Conservation (phyloP, 30 jellyfish, hydroid and myxozoan genomes). For the Hydractinia symbiolongicarpus region DNA sequence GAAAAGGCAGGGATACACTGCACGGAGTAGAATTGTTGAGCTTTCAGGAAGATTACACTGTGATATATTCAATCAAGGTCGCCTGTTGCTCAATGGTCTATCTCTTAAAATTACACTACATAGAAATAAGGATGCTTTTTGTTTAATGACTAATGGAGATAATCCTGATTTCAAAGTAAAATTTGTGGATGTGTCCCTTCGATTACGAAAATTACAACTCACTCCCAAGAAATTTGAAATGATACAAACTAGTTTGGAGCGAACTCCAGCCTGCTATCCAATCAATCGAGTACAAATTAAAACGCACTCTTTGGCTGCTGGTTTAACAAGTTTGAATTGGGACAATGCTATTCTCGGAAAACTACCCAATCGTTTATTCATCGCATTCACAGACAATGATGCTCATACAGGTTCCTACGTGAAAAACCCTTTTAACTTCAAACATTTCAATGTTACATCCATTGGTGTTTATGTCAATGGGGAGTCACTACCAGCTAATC, state of each 20-base stretch:
- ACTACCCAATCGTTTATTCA: too few relatives aligned
- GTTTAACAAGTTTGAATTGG: background rate
- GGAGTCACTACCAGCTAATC: too few relatives aligned
- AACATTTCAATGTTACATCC: too few relatives aligned
- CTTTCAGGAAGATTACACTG: too few relatives aligned
- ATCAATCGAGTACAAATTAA: slow-evolving; percentile 9
- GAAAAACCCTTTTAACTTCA: too few relatives aligned
- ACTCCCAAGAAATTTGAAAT: too few relatives aligned
- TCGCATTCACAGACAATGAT: too few relatives aligned
- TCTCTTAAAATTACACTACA: slow-evolving; percentile 15
- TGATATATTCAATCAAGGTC: slow-evolving; percentile 6
- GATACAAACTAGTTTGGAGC: slow-evolving; percentile 18
- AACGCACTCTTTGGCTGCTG: slow-evolving; percentile 12
- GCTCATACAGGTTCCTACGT: too few relatives aligned
- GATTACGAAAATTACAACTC: slow-evolving; percentile 15
- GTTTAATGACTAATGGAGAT: slow-evolving; percentile 24
- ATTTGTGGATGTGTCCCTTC: slow-evolving; percentile 5
- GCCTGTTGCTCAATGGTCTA: slow-evolving; percentile 20
- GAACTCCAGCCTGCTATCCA: slow-evolving; percentile 2
- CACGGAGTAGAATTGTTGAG: slow-evolving; percentile 15
- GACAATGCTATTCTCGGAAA: slow-evolving; percentile 9
- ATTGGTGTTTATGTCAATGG: too few relatives aligned
- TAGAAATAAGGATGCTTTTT: slow-evolving; percentile 16
- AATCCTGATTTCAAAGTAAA: slow-evolving; percentile 19
- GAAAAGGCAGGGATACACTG: background rate